Conservation (phyloP, 1,140 invertebrate genomes). For the Portunus trituberculatus region DNA sequence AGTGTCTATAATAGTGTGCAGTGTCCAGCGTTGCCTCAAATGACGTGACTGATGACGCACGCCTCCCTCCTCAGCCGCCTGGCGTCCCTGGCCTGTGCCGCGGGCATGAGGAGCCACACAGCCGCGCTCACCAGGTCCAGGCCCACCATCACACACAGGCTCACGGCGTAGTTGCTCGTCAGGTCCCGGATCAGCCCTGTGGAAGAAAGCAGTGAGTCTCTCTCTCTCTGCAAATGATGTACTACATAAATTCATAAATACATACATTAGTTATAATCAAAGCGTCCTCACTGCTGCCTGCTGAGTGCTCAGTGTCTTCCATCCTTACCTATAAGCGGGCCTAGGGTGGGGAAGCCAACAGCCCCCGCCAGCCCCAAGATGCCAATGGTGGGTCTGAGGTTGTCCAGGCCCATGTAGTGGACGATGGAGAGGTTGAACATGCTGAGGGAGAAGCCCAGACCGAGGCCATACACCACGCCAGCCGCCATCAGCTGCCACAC, state of each 20-base stretch:
- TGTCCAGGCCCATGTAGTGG: constrained; percentile 49
- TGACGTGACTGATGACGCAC: background rate
- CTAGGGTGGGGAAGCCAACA: background rate
- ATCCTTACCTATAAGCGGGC: constrained; percentile 27
- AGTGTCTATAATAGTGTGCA: too few species aligned
- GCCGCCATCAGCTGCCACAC: constrained; percentile 1
- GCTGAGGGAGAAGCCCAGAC: constrained; percentile 4
- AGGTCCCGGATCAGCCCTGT: constrained; percentile 41
- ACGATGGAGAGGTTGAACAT: constrained; percentile 34
- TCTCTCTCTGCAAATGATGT: too few species aligned
- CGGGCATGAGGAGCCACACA: constrained; percentile 58
- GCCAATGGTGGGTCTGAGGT: background rate
- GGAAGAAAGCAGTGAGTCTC: background rate
- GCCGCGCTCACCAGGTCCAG: background rate
- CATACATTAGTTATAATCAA: too few species aligned
- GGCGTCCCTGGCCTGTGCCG: constrained; percentile 1
- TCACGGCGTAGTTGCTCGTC: constrained; percentile 34
- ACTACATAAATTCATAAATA: too few species aligned
- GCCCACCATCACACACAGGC: background rate
- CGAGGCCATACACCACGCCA: constrained; percentile 49
- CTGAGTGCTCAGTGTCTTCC: background rate
- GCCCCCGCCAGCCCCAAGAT: background rate
- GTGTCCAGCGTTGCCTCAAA: too few species aligned
- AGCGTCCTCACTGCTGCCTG: too few species aligned
- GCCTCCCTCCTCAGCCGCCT: background rate